Base-by-base conservation (phyloP, 2,888 invertebrate species). In the Nesidiocoris tenuis region DNA sequence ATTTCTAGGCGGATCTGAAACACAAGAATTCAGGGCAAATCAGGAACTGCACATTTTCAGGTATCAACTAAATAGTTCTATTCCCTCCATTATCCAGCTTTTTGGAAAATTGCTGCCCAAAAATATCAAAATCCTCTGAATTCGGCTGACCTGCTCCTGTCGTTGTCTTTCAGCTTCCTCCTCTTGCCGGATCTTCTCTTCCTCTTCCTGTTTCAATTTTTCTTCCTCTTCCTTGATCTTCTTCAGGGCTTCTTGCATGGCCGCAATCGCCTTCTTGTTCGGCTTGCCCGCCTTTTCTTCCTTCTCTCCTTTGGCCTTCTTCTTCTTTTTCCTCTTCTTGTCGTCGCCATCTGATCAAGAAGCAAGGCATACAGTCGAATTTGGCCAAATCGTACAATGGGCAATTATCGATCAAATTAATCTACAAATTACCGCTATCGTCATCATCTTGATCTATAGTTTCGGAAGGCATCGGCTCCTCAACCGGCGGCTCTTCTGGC, bases 201-300 rank as follows among this genome's bases (percentile, higher is more conserved):
- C 95, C 82, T 94, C 93, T 82, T 93, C 91, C 64, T 85, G 86
- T 78, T 88, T 83, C 18, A 86, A 82, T 61, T 90, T 87, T 82
- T 96, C 96, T 83, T 96, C 95, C 81, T 96, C 95, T 83, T 96
- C 96, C 82, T 92, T 92, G 0, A 91, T 87, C 82, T 93, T 93
- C 81, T 91, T 92, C n/a, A 95, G 86, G 18, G 93, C 91, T 84
- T 95, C 95, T 84, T 95, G 94, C 93, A 96, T 95, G 22, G 94
- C 94, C 77, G 92, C 93, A 79, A 96, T 90, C 77, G 92, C 90
- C 82, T 93, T 92, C 81, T 93, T 94, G 16, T 92, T 91, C 72
- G 94, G 93, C 17, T 77, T 77, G 80, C 82, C 78, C 81, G 83
- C 74, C 81, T 82, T 77, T 80, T 82, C 78, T 80, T 81, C 76